Base-by-base conservation (phyloP, 2,888 invertebrate genomes). In the Volucella inflata region DNA sequence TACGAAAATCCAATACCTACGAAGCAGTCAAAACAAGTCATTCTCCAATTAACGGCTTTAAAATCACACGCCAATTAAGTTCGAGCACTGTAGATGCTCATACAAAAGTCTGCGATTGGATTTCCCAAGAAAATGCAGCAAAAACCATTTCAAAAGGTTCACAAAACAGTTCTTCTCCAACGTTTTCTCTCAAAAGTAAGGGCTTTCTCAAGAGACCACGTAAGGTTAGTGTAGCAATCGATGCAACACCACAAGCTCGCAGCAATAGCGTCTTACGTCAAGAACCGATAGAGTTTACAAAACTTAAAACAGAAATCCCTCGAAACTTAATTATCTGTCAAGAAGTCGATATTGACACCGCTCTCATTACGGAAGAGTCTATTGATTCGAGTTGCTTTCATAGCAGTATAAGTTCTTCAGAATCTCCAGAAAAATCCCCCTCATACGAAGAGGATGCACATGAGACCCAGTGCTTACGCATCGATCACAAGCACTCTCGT, bases 61-160 rank as follows among this genome's bases (percentile, higher is more conserved):
- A 95, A 90, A 91, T 96, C 38, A 94, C 95, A 17, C 92, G 96
- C 21, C 95, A 96, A 91, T 94, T 96, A 89, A 96, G 96, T 8
- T 94, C 94, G 6, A 96, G 96, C 85, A 97, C 97, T 0, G 94
- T 97, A 87, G 97, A 97, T 90, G 96, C 97, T 0, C 96, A 97
- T 89, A 95, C 96, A 12, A 97, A 97, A 93, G 97, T 97, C 0
- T 94, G 95, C 85, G 96, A 97, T 88, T 97, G 97, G 97, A 97
- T 97, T 88, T 94, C 96, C 0, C 95, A 96, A 87, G 96, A 96
- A 60, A 60, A 42, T 40, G 42, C 60, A 40, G 11, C 48, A 8
- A 85, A 80, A 44, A 2, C 10, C 9, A 85, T 59, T 17, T 95
- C 95, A 0, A 94, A 94, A 82, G 94, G 82, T 50, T 89, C 88